phyloP scores from a whole-genome alignment of 2,888 invertebrate species.

The Neoascia interrupta region DNA sequence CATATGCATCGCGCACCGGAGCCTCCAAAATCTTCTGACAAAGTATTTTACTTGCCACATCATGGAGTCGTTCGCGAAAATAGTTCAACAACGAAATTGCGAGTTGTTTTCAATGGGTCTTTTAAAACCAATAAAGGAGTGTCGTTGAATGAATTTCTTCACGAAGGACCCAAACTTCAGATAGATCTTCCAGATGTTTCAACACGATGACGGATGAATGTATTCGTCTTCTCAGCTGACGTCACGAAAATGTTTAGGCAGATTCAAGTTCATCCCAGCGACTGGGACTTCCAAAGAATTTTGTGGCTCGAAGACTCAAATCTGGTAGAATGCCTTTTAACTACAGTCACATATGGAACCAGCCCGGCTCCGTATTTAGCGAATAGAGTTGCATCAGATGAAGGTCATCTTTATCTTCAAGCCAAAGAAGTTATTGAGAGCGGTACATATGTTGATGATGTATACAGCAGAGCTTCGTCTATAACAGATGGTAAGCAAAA shows the following conservation, averaged over 20 bases:
- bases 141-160: background rate
- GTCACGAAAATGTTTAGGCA: conserved; percentile 13
- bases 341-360: background rate
- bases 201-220: background rate
- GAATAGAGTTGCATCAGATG: background rate
- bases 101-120: background rate
- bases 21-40: background rate
- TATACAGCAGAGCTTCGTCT: background rate
- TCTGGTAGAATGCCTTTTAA: background rate
- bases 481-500: background rate
- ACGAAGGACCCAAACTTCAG: background rate
- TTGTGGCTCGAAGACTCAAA: background rate
- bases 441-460: background rate
- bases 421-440: background rate
- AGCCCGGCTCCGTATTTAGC: background rate
- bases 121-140: background rate
- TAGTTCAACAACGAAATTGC: background rate
- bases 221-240: conserved; percentile 6
- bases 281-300: background rate
- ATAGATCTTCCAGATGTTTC: background rate
- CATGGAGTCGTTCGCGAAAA: background rate
- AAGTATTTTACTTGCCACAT: background rate
- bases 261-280: conserved; percentile 3
- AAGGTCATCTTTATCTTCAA: background rate
- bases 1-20: background rate